phyloP scores from a whole-genome alignment of 2,888 invertebrate genomes.

The Ochropleura leucogaster region DNA sequence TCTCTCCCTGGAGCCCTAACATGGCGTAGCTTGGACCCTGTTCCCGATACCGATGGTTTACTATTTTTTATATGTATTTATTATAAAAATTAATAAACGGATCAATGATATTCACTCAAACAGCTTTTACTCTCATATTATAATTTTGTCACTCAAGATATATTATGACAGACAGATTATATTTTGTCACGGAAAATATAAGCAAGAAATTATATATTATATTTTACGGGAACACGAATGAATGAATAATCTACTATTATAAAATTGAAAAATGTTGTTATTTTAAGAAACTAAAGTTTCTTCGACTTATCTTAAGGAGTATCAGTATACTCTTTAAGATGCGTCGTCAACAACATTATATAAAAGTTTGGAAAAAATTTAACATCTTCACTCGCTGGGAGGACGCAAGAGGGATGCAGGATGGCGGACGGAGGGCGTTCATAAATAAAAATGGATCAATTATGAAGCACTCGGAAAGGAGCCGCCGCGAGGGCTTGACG shows the following conservation, averaged over 20 bases:
- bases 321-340: too few species aligned
- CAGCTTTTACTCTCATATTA: background rate
- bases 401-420: background rate
- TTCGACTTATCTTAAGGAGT: too few species aligned
- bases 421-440: slow-evolving; percentile 4
- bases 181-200: background rate
- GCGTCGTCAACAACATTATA: slow-evolving; percentile 25
- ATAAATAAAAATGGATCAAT: slow-evolving; percentile 61
- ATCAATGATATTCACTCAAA: background rate
- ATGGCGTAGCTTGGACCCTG: too few species aligned
- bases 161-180: too few species aligned
- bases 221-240: background rate
- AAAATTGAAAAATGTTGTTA: slow-evolving; percentile 1
- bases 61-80: too few species aligned
- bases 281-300: background rate
- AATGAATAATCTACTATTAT: slow-evolving; percentile 12
- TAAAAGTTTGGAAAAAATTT: slow-evolving; percentile 26
- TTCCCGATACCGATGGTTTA: too few species aligned
- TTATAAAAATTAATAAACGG: too few species aligned
- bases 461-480: slow-evolving; percentile 37
- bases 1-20: too few species aligned
- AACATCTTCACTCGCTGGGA: slow-evolving; percentile 18
- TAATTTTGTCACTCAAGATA: background rate
- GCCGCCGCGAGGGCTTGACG: slow-evolving; percentile 15
- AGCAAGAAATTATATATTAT: background rate